These are phyloP conservation scores for Philaethria dido DNA, from an alignment of 2,888 invertebrate genomes.

Conservation along the genomic window DNA sequence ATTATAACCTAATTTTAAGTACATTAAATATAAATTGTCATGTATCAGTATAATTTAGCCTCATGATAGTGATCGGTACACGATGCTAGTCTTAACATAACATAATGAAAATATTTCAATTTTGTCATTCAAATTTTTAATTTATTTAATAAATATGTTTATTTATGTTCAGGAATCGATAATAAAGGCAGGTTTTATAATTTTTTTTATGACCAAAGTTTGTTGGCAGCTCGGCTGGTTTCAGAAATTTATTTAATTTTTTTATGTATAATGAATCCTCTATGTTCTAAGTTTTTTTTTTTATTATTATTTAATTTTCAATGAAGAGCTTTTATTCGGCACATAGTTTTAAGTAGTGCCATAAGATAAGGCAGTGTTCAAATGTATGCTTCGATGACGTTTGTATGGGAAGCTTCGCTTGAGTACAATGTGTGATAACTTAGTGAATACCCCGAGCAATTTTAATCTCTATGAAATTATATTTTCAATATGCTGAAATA, in stretches of 20 bases:
- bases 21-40: background rate
- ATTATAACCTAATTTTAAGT: background rate
- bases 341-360: constrained; percentile 49
- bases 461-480: constrained; percentile 68
- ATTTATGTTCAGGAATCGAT: constrained; percentile 13
- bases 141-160: constrained; percentile 23
- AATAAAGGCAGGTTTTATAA: constrained; percentile 11
- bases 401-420: constrained; percentile 59
- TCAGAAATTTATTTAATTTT: constrained; percentile 31
- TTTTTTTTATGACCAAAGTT: constrained; percentile 38
- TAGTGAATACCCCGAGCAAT: constrained; percentile 53
- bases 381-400: constrained; percentile 38
- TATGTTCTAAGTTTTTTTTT: background rate
- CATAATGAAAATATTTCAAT: constrained; percentile 13
- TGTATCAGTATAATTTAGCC: constrained; percentile 23
- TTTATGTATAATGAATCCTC: constrained; percentile 6
- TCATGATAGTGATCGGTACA: constrained; percentile 33
- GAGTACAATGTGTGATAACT: constrained; percentile 65
- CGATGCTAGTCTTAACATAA: constrained; percentile 41
- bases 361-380: constrained; percentile 47
- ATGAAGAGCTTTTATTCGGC: constrained; percentile 29
- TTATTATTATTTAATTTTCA: constrained; percentile 6
- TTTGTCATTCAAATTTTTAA: constrained; percentile 17
- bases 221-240: constrained; percentile 47
- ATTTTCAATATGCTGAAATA: constrained; percentile 76